Percentiles rank a stretch among this genome's conserved stretches.
phyloP scores from a whole-genome alignment of 2,797 vertebrate species.

The Crenuchus spilurus region DNA sequence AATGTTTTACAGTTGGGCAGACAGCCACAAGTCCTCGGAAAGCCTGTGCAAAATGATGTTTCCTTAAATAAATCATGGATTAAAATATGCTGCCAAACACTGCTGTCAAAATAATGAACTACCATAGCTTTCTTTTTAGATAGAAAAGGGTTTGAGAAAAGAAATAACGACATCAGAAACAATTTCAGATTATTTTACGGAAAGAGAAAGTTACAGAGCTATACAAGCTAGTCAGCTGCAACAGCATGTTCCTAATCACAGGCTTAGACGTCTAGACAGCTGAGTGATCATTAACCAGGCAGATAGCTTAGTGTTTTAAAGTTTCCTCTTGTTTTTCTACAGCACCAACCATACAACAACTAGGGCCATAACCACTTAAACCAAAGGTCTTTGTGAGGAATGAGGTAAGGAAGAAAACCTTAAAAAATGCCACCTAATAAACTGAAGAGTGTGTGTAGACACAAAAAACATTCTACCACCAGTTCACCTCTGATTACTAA shows the following conservation, averaged over 20 bases:
- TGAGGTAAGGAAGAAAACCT: conserved; percentile 18
- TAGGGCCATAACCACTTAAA: neutral
- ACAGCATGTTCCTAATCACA: conserved; percentile 28
- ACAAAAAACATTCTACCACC: conserved; percentile 5
- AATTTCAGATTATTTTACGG: conserved; percentile 4
- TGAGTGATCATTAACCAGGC: conserved; percentile 53
- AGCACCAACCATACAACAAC: neutral
- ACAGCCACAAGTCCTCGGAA: conserved; percentile 61
- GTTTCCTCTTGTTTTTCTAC: neutral
- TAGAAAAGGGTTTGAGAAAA: conserved; percentile 31
- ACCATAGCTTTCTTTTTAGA: conserved; percentile 58
- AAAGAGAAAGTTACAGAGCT: neutral
- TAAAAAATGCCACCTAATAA: conserved; percentile 12
- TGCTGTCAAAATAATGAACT: conserved; percentile 73
- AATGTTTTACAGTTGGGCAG: conserved; percentile 58
- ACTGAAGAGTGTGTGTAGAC: neutral
- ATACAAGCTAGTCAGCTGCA: neutral
- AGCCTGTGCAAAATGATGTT: conserved; percentile 62
- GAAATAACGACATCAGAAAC: conserved; percentile 37
- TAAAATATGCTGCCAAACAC: conserved; percentile 63
- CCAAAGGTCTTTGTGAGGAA: conserved; percentile 10
- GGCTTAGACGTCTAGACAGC: conserved; percentile 52
- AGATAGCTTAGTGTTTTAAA: conserved; percentile 18
- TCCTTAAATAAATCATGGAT: conserved; percentile 74
- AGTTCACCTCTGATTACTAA: conserved; percentile 70